phyloP scores from a whole-genome alignment of 2,113 vertebrate genomes.

The Chlamydotis undulata region DNA sequence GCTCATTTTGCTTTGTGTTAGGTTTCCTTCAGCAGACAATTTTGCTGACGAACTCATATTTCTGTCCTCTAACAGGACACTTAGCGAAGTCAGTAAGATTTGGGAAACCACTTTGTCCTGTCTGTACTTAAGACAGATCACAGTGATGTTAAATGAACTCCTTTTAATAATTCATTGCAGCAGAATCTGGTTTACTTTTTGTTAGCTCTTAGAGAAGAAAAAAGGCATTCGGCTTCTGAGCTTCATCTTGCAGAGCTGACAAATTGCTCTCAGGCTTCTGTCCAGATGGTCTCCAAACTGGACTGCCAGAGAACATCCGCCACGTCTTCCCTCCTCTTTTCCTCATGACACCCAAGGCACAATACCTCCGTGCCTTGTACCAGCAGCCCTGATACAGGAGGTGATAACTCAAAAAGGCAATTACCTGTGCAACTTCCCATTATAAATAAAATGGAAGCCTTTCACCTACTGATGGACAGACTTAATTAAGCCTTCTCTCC shows the following conservation, averaged over 20 bases:
- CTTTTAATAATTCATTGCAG: conserved; percentile 31
- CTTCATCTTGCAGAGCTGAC: background rate
- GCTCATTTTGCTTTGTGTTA: background rate
- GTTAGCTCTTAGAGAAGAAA: background rate
- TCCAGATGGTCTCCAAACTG: background rate
- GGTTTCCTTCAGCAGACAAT: background rate
- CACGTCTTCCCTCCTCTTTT: background rate
- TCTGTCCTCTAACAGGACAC: conserved; percentile 22
- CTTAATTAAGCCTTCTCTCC: background rate
- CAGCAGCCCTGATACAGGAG: background rate
- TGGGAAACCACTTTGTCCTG: conserved; percentile 33
- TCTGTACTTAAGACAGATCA: background rate
- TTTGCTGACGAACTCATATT: conserved; percentile 24
- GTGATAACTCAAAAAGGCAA: background rate
- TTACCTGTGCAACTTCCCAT: background rate
- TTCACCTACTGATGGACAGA: background rate
- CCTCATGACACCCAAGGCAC: background rate
- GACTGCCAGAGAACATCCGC: background rate
- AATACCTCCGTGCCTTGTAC: background rate
- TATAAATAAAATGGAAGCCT: background rate
- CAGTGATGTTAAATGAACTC: conserved; percentile 29
- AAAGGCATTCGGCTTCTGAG: background rate
- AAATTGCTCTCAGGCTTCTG: background rate
- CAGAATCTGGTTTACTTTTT: conserved; percentile 24
- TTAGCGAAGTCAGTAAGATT: conserved; percentile 21